Evolutionary conservation across 2,888 invertebrate species (phyloP).

Genomic region (Meiosimyza platycephala): DNA sequence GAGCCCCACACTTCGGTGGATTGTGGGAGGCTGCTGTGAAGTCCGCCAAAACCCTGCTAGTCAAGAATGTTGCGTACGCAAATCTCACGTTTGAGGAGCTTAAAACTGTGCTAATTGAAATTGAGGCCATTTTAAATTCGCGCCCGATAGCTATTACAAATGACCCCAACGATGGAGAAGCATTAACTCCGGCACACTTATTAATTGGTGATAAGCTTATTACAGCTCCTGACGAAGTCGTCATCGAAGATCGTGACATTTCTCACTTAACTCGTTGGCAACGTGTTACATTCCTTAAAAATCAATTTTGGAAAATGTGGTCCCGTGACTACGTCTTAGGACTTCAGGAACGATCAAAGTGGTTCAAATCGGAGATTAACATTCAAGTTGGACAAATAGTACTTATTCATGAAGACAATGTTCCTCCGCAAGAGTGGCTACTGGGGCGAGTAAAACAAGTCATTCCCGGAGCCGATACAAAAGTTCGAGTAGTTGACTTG

Average conservation of each 20-base stretch:
- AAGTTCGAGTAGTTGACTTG: constrained; percentile 40
- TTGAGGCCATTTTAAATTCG: too few relatives aligned
- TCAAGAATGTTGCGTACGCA: too few relatives aligned
- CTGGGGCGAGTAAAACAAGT: constrained; percentile 31
- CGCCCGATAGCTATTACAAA: too few relatives aligned
- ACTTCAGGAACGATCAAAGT: not conserved
- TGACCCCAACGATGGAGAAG: not conserved
- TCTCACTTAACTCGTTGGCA: not conserved
- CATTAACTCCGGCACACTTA: not conserved
- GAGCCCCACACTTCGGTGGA: too few relatives aligned
- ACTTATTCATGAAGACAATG: constrained; percentile 37
- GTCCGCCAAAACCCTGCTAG: too few relatives aligned
- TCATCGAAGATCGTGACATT: not conserved
- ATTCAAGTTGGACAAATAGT: constrained; percentile 35
- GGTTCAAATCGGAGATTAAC: not conserved
- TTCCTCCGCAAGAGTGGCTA: constrained; percentile 41
- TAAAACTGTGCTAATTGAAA: too few relatives aligned
- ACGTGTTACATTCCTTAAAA: too few relatives aligned
- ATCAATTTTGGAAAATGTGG: constrained; percentile 1
- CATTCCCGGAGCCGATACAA: constrained; percentile 34
- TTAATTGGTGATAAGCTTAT: not conserved
- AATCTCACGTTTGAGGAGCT: too few relatives aligned
- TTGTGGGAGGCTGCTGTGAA: too few relatives aligned
- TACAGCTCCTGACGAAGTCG: not conserved
- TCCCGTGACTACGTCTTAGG: constrained; percentile 1